Evolutionary conservation across 1,140 invertebrate species (phyloP), one percentile per base, ranked within the genome.

Genomic region (Phortica variegata): DNA sequence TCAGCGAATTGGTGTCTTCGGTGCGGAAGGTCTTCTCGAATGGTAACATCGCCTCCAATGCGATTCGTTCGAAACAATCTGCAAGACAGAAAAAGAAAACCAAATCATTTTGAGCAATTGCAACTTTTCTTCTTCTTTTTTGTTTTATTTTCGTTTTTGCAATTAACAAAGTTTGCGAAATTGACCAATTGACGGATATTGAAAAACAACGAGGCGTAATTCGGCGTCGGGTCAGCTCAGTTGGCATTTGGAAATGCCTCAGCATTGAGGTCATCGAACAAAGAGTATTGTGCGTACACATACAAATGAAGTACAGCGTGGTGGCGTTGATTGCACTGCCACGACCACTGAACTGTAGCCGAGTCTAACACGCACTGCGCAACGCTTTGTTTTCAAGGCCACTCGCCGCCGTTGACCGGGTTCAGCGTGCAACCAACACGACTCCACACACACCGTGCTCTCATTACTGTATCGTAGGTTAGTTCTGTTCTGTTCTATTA

Each of bases 21-120:
- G 65, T 76, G 56, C 66, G 63, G 62, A 76, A 76, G 54, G 73
- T 66, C 56, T 69, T 73, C 47, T 73, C 71, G 56, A 76, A 76
- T 72, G 71, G 73, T 57, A 76, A 56, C 74, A 76, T 76, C 47
- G 74, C 73, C 54, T 73, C 74, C 63, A 76, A 44, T 18, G 69
- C 71, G 15, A 76, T 65, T 12, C 73, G 65, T 43, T 76, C 73
- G 38, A 76, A 76, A 44, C 74, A 76, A 46, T 74, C 74, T 76
- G 58, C 15, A 48, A 55, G 40, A 43, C 40, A 43, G 47, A 18
- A 41, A 7, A 34, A 43, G 54, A 18, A 13, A 49, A 46, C 12
- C 17, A 2, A 41, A 38, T 37, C n/a, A n/a, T n/a, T n/a, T n/a
- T n/a, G n/a, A n/a, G n/a, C n/a, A 18, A 8, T 16, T 17, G 6